These are phyloP conservation scores for Myocastor coypus DNA, from an alignment of 2,113 vertebrate genomes.

Conservation along the genomic window DNA sequence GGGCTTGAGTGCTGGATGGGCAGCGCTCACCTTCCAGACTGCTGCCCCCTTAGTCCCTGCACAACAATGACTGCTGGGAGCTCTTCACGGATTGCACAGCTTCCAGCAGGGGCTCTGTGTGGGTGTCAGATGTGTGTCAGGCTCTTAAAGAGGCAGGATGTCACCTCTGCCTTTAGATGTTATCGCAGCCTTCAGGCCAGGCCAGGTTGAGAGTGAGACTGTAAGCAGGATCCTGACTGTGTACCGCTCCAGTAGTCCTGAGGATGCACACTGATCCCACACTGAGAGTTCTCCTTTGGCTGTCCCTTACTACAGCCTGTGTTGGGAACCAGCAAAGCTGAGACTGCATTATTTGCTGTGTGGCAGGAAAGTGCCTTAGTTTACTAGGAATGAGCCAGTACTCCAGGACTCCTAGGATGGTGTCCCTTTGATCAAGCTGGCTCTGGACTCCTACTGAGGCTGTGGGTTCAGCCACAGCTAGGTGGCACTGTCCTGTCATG, in stretches of 20 bases:
- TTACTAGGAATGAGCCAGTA: neutral
- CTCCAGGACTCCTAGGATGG: neutral
- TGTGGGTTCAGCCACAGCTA: neutral
- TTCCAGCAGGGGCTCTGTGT: neutral
- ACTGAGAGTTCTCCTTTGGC: neutral
- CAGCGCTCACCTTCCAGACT: neutral
- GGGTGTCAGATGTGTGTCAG: neutral
- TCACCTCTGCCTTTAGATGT: neutral
- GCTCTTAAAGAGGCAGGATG: neutral
- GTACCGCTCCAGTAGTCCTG: neutral
- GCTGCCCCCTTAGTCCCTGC: neutral
- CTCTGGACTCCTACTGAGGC: neutral
- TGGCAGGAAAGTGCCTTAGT: neutral
- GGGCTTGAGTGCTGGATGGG: rapidly evolving
- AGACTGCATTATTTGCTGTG: neutral
- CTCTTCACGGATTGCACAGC: neutral
- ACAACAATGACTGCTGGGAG: neutral
- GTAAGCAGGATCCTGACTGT: neutral
- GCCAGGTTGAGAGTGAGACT: neutral
- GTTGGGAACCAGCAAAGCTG: neutral
- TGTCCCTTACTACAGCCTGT: neutral
- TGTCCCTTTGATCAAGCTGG: rapidly evolving
- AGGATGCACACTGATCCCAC: neutral
- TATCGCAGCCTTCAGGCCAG: neutral
- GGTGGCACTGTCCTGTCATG: neutral